Evolutionary conservation across 2,888 invertebrate species (phyloP).

Genomic region (Herminia tarsipennalis): DNA sequence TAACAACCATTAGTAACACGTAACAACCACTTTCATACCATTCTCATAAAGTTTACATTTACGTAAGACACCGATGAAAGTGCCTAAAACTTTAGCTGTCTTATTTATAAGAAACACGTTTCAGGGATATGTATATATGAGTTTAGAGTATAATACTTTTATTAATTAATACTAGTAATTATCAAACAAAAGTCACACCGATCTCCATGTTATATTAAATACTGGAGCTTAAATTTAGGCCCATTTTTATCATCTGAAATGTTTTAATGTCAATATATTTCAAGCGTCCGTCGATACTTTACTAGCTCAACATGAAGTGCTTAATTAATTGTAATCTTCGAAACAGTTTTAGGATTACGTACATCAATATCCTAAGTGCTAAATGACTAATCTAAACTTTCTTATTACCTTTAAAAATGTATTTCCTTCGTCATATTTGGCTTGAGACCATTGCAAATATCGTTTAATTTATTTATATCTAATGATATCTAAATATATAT

Average conservation of each 20-base stretch:
- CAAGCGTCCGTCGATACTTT: too few species aligned
- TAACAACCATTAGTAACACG: constrained; percentile 65
- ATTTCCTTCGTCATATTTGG: constrained; percentile 2
- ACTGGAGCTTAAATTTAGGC: too few species aligned
- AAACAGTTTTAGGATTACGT: not conserved
- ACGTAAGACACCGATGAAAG: constrained; percentile 24
- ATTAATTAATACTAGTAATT: too few species aligned
- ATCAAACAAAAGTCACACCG: too few species aligned
- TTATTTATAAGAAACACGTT: not conserved
- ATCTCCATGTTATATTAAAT: too few species aligned
- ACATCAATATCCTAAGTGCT: not conserved
- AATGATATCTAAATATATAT: not conserved
- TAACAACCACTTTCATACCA: constrained; percentile 65
- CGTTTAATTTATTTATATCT: not conserved
- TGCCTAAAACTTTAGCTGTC: constrained; percentile 5
- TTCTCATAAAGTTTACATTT: constrained; percentile 24
- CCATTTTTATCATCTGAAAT: too few species aligned
- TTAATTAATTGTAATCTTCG: too few species aligned
- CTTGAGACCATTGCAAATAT: constrained; percentile 2
- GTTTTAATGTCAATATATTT: too few species aligned
- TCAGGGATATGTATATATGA: constrained; percentile 11
- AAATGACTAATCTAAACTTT: too few species aligned
- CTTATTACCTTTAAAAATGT: too few species aligned
- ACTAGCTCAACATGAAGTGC: too few species aligned
- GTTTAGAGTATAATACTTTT: not conserved